Base-by-base conservation (phyloP, 2,797 vertebrate genomes). In the Enteromius anoplus region DNA sequence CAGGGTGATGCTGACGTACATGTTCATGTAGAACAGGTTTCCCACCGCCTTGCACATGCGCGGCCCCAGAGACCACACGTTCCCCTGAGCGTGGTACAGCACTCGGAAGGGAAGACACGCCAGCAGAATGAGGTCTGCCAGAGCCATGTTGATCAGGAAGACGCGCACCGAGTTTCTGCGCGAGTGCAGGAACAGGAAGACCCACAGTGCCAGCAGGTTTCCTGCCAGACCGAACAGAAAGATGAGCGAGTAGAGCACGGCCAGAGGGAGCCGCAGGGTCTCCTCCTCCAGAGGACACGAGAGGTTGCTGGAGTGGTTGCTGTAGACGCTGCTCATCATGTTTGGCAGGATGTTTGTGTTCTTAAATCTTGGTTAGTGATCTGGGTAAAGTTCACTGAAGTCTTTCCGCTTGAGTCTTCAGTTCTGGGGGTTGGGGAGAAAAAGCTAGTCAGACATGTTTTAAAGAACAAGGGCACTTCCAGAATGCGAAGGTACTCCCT, bases 21-120 rank as follows among this genome's bases (percentile, higher is more conserved):
- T 98, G 91, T 98, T 98, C 96, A 96, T 97, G 89, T 98, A 99
- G 91, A 98, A 98, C 53, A 97, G 84, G 75, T 91, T 94, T 45
- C 97, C 97, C 51, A 98, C 93, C 26, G 92, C 85, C 70, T 91
- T 95, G 85, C 97, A 99, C 66, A 96, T 78, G 21, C 82, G 72
- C 53, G 80, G 49, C 10, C 92, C 90, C 37, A 97, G 87, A 0
- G 72, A 88, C 97, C 97, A 97, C 3, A 3, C 78, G 89, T 97
- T 94, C 8, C 93, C 88, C 9, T 42, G 90, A 84, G 88, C 88
- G n/a, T 98, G 96, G 21, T 98, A 96, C 47, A 95, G 37, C 65
- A 98, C 94, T 82, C 97, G 93, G 90, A 99, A 97, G 0, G 97
- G 96, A 70, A 99, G 93, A 9, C 96, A 98, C 40, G 93, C 91